These are phyloP conservation scores for Synanthedon andrenaeformis DNA, from an alignment of 2,888 invertebrate species.

Conservation along the genomic window DNA sequence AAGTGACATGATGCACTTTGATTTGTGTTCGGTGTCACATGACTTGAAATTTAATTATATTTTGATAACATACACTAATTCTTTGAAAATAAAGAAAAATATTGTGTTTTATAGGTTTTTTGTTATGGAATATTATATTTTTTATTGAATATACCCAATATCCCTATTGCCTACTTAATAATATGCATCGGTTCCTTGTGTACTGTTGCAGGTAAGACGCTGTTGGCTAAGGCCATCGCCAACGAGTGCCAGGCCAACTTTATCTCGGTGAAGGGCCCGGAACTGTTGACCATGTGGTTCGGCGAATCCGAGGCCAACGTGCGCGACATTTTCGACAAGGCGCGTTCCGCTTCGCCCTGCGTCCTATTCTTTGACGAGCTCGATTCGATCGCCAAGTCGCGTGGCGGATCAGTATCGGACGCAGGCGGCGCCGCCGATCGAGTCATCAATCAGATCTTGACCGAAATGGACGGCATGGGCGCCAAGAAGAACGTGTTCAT, in stretches of 20 bases:
- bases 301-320: constrained; percentile 99
- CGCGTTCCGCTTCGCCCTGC: constrained; percentile 98
- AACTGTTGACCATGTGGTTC: constrained; percentile 99
- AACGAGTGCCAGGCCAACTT: constrained; percentile 99
- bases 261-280: constrained; percentile 98
- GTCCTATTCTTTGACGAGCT: constrained; percentile 99
- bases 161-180: no score
- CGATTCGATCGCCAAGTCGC: constrained; percentile 99
- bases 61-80: no score
- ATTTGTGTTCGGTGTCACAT: no score
- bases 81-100: no score
- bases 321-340: constrained; percentile 99
- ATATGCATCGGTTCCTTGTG: no score
- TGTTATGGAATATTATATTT: no score
- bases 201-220: constrained; percentile 76
- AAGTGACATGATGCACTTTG: no score
- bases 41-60: no score
- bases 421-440: constrained; percentile 99
- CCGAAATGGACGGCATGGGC: constrained; percentile 99
- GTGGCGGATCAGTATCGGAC: constrained; percentile 97
- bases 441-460: constrained; percentile 99
- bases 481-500: constrained; percentile 99
- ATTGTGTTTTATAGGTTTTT: no score
- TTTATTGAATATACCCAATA: no score
- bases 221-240: constrained; percentile 96